These are phyloP conservation scores for Hydrophis major DNA, from an alignment of 2,797 vertebrate genomes.

Conservation along the genomic window DNA sequence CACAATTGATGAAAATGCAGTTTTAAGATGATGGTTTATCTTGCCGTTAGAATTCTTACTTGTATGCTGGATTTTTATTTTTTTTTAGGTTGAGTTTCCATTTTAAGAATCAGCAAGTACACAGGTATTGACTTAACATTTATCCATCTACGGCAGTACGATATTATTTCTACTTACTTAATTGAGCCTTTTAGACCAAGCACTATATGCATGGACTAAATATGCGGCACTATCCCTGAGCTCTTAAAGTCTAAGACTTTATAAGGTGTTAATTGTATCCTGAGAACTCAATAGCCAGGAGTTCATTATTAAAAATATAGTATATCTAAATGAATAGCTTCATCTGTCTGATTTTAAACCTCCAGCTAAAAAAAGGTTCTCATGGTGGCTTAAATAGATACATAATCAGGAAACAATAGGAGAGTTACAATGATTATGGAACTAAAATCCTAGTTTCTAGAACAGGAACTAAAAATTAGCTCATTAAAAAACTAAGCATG, in stretches of 20 bases:
- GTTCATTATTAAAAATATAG: neutral
- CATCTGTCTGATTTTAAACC: neutral
- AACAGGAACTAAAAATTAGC: neutral
- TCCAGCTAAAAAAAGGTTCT: neutral
- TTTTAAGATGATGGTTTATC: neutral
- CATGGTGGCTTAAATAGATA: neutral
- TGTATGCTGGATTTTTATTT: neutral
- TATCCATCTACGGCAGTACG: neutral
- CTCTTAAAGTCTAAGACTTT: neutral
- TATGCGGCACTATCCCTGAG: neutral
- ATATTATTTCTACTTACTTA: neutral
- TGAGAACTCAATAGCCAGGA: slow-evolving; percentile 1
- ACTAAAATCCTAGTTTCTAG: neutral
- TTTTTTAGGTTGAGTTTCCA: neutral
- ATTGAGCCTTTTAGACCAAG: neutral
- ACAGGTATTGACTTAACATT: neutral
- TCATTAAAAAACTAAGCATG: neutral
- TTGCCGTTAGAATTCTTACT: neutral
- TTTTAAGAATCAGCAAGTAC: neutral
- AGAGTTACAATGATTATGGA: neutral
- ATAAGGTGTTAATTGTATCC: neutral
- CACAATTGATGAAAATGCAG: neutral
- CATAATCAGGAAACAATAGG: fast-evolving
- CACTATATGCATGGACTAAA: neutral
- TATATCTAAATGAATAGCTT: neutral